Conservation (phyloP, 2,113 vertebrate genomes). For the Sylvietta virens region DNA sequence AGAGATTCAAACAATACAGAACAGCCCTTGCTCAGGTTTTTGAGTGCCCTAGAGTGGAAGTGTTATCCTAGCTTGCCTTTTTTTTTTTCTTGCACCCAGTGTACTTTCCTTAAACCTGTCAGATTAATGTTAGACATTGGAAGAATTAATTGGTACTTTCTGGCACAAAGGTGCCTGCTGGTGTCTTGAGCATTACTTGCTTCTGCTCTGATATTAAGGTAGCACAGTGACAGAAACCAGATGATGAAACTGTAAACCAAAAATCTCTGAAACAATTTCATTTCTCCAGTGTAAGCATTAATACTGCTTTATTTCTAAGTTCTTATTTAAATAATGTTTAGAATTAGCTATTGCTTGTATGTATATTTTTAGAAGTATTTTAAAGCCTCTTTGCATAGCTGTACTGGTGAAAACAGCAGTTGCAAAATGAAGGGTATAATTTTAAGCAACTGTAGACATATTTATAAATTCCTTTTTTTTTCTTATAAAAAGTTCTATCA, state of each 20-base stretch:
- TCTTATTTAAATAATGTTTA: background rate
- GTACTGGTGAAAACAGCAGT: background rate
- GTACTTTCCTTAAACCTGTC: background rate
- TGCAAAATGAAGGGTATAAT: background rate
- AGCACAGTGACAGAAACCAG: background rate
- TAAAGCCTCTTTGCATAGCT: background rate
- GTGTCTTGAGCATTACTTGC: background rate
- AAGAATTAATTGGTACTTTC: background rate
- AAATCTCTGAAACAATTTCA: background rate
- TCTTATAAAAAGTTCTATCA: background rate
- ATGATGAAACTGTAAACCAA: background rate
- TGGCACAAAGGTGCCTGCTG: background rate
- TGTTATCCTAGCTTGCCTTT: background rate
- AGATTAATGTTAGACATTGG: background rate
- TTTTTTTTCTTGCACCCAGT: background rate
- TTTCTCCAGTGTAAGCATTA: background rate
- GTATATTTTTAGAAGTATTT: background rate
- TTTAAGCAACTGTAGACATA: background rate
- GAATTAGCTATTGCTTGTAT: background rate
- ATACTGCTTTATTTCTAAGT: background rate
- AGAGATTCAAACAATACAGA: background rate
- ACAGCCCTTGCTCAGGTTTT: background rate
- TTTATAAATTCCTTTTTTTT: background rate
- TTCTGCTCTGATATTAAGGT: background rate
- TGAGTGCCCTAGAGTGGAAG: background rate